A percentile compares a stretch with the other conserved stretches of the same genome.
phyloP scores from a whole-genome alignment of 2,113 vertebrate species.

The Struthidea cinerea region DNA sequence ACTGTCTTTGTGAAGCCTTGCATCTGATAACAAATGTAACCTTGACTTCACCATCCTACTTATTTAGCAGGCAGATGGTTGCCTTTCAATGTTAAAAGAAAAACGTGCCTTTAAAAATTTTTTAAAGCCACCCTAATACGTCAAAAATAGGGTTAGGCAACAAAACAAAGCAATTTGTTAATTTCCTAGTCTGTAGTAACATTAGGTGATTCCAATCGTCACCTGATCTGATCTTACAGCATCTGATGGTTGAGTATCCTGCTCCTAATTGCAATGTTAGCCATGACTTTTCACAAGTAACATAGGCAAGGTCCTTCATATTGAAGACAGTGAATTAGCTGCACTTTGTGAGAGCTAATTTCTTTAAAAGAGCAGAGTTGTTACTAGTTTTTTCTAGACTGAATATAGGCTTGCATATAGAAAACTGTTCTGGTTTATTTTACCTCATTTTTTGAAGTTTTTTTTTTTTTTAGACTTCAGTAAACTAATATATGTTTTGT shows the following conservation, averaged over 20 bases:
- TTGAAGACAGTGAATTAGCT: constrained; percentile 64
- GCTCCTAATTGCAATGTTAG: neutral
- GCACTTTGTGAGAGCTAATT: constrained; percentile 15
- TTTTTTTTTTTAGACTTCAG: constrained; percentile 9
- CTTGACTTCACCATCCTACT: neutral
- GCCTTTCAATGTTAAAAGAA: neutral
- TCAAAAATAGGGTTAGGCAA: neutral
- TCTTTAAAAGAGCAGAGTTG: constrained; percentile 22
- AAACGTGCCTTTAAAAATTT: neutral
- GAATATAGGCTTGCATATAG: constrained; percentile 47
- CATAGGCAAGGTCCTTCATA: constrained; percentile 66
- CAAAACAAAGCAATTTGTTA: neutral
- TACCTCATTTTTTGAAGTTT: constrained; percentile 47
- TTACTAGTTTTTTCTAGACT: constrained; percentile 27
- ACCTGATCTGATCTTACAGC: neutral
- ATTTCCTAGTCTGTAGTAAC: neutral
- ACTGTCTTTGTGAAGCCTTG: neutral
- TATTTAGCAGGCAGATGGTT: neutral
- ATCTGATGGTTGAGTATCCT: neutral
- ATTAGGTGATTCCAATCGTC: neutral
- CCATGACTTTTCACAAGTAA: neutral
- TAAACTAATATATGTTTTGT: constrained; percentile 29
- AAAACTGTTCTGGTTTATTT: constrained; percentile 3
- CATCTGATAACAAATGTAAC: neutral
- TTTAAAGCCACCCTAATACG: neutral